Evolutionary conservation across 2,113 vertebrate genomes (phyloP), one percentile per base, ranked within the genome.

Genomic region (Sylvilagus bachmani): DNA sequence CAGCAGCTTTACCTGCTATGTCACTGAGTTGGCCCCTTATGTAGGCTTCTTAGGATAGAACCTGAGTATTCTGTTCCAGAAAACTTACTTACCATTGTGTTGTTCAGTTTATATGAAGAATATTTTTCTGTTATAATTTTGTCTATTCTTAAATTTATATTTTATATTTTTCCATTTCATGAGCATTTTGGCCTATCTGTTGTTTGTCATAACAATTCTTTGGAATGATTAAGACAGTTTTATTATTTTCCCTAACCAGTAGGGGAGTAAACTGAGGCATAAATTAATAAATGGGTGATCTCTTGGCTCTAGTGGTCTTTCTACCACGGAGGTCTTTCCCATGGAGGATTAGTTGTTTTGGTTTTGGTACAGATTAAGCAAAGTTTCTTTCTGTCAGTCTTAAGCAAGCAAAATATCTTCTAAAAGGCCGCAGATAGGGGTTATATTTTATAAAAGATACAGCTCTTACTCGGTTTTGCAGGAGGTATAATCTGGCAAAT

Each of bases 331-430:
- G n/a, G n/a, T 90, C 6, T 75, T 77, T 87, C 44, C 17, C 27
- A n/a, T 83, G 16, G n/a, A n/a, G 44, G 66, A 74, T 80, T 44
- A 73, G 9, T 90, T 89, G 80, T 93, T 94, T 92, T 90, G 19
- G 44, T 91, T 95, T 93, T 8, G 27, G 9, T 25, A 93, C 66
- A 38, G 55, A 67, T 38, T 73, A 79, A 58, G 6, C 6, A 79
- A 22, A 90, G 55, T 93, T 96, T 92, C 29, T 73, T 2, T 89
- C 78, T 92, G 10, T 89, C 31, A 84, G 49, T 27, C 24, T 77
- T 91, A 21, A 81, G 36, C 27, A 92, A 93, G 53, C 19, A 80
- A 82, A 89, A 49, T 31, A 21, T 67, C 71, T 86, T 95, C 83
- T 70, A 12, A 73, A 89, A 94, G 62, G n/a, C 25, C 13, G 90